phyloP scores from a whole-genome alignment of 2,113 vertebrate species.

The Charadrius vociferus region DNA sequence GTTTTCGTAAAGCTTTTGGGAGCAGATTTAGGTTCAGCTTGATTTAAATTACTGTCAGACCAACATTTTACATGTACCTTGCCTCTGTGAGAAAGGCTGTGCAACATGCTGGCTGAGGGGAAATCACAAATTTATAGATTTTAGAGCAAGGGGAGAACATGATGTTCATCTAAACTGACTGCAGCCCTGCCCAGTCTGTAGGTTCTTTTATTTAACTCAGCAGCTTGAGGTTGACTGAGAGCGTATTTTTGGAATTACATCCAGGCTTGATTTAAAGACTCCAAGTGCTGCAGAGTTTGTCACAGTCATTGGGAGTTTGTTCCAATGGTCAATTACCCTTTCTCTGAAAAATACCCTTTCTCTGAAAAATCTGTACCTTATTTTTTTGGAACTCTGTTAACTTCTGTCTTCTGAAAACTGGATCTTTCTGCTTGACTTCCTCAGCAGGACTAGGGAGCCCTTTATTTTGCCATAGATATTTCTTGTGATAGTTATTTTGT shows the following conservation, averaged over 20 bases:
- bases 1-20: neutral
- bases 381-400: neutral
- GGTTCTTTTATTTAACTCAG: neutral
- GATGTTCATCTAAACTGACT: neutral
- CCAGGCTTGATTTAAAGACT: constrained; percentile 16
- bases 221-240: neutral
- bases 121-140: neutral
- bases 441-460: neutral
- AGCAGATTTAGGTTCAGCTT: neutral
- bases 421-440: neutral
- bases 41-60: neutral
- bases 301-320: neutral
- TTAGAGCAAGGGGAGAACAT: neutral
- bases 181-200: neutral
- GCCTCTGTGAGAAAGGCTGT: neutral
- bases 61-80: neutral
- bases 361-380: neutral
- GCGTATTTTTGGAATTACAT: neutral
- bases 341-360: neutral
- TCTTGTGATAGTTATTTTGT: neutral
- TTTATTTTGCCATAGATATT: neutral
- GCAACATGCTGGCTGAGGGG: neutral
- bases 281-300: neutral
- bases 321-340: neutral
- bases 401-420: neutral